Evolutionary conservation across 2,113 vertebrate species (phyloP), one percentile per base, ranked within the genome.

Genomic region (Salvelinus namaycush): DNA sequence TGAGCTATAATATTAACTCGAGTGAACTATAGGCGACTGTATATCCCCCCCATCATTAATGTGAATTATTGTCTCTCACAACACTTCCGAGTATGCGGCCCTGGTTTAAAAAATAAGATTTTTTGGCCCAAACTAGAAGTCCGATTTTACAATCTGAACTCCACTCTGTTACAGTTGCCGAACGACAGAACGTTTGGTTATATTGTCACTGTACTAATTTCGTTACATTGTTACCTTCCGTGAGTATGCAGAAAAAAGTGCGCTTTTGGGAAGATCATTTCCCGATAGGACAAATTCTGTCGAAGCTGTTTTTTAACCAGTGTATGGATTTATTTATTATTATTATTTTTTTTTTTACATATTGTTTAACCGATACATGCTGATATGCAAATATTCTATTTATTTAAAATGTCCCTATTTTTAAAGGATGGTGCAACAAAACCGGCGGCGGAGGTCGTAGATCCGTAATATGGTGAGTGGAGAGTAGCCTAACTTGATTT

Each of bases 381-480:
- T 76, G 74, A 78, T 68, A 85, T 85, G 83, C 81, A 75, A 65
- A 76, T 74, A 54, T 5, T 78, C 24, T 54, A 83, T 79, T 57
- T 78, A 2, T 3, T 87, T 51, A 54, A 81, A 54, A 31, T 77
- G 29, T 78, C 54, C 66, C 69, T 72, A 12, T 16, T 87, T 22
- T 70, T 83, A 44, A 68, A 73, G 68, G 73, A 74, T 1, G 70
- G 76, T 68, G 76, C 69, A 8, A 48, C 70, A 29, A 82, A 74
- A 69, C 31, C 29, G n/a, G 59, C 54, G 2, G 51, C 5, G 22
- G 65, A 68, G n/a, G 74, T 60, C n/a, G 69, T 26, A 14, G 14
- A 85, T 49, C 31, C 27, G 5, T 82, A 84, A 66, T 57, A 81
- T 39, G 78, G 86, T 88, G 74, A 88, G 83, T 87, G 9, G 64